Percentiles rank a stretch among this genome's conserved stretches.
phyloP scores from a whole-genome alignment of 1,140 invertebrate species.

The Drosophila nasuta region DNA sequence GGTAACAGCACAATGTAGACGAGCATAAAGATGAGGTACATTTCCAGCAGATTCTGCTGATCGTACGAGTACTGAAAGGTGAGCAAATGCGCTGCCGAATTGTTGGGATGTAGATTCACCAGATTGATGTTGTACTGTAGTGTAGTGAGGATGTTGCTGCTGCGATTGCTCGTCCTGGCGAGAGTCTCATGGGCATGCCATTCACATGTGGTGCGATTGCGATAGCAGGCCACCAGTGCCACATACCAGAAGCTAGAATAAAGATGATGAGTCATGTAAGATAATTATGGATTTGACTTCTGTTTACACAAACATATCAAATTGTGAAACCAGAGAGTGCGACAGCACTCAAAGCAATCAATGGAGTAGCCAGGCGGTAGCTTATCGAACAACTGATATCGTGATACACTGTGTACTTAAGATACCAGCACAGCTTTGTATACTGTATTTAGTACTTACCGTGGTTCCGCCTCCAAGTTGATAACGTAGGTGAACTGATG shows the following conservation, averaged over 20 bases:
- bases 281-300: slow-evolving; percentile 2
- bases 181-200: slow-evolving; percentile 90
- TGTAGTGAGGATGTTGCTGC: slow-evolving; percentile 75
- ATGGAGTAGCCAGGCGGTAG: not conserved
- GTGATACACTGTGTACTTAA: not conserved
- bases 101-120: slow-evolving; percentile 97
- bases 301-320: slow-evolving; percentile 3
- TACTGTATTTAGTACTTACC: slow-evolving; percentile 86
- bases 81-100: slow-evolving; percentile 92
- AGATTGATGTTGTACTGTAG: slow-evolving; percentile 97
- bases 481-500: slow-evolving; percentile 98
- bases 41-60: slow-evolving; percentile 95
- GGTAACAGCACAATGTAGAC: slow-evolving; percentile 95
- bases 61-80: slow-evolving; percentile 99
- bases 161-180: slow-evolving; percentile 67
- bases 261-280: not conserved
- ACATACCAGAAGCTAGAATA: slow-evolving; percentile 96
- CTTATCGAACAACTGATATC: slow-evolving; percentile 29
- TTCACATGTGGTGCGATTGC: slow-evolving; percentile 91
- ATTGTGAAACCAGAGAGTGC: not conserved
- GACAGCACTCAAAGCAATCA: not conserved
- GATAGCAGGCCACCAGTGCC: slow-evolving; percentile 96
- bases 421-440: not conserved
- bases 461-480: slow-evolving; percentile 93
- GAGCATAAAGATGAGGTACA: slow-evolving; percentile 95